Percentiles rank a stretch among this genome's conserved stretches.
phyloP scores from a whole-genome alignment of 2,797 vertebrate species.

The Mycteria americana region DNA sequence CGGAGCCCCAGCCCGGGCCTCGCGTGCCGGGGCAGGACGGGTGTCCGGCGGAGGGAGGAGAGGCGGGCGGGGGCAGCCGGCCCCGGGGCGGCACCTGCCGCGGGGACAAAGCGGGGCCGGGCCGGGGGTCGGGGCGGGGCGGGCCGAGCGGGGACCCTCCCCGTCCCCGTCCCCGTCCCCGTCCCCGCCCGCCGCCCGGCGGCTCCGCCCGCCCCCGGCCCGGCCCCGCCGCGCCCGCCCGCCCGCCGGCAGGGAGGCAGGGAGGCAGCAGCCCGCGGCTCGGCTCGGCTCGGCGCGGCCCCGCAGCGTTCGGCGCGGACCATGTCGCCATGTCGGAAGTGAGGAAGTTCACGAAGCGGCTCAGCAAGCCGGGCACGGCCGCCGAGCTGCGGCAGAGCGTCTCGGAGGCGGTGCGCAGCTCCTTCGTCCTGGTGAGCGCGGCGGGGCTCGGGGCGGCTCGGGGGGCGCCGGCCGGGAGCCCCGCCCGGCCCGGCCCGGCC shows the following conservation, averaged over 20 bases:
- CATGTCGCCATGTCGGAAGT: constrained; percentile 81
- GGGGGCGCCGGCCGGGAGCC: neutral
- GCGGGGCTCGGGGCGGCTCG: neutral
- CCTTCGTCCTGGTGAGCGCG: constrained; percentile 84
- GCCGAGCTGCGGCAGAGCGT: constrained; percentile 95
- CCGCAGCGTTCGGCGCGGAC: neutral
- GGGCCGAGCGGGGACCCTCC: neutral
- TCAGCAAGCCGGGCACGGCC: constrained; percentile 95
- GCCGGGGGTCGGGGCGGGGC: neutral
- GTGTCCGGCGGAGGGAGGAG: neutral
- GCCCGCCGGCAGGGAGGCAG: neutral
- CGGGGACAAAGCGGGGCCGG: neutral
- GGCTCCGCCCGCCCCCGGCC: neutral
- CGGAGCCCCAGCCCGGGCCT: neutral
- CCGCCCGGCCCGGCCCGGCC: neutral
- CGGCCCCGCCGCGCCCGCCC: neutral
- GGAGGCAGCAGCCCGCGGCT: neutral
- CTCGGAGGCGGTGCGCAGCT: constrained; percentile 89
- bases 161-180: neutral
- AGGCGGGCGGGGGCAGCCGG: too few species aligned
- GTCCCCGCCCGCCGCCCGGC: neutral
- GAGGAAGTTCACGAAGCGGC: constrained; percentile 93
- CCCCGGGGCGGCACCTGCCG: neutral
- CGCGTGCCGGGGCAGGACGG: neutral
- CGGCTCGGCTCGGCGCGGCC: neutral